phyloP scores from a whole-genome alignment of 2,113 vertebrate species.

The Notechis scutatus region DNA sequence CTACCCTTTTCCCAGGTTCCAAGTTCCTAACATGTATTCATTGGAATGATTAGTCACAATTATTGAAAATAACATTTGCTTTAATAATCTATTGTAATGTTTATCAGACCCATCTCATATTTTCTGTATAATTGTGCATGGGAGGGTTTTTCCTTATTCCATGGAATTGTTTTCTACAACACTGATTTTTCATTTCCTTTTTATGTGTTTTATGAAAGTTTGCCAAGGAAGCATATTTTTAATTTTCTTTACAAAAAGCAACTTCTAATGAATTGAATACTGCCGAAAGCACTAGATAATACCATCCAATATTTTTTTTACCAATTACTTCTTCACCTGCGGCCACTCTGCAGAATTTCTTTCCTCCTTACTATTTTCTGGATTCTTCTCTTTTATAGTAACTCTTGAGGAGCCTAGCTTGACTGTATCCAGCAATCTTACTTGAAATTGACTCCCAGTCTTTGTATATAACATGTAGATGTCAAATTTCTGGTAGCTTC shows the following conservation, averaged over 20 bases:
- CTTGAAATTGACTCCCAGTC: neutral
- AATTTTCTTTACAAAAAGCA: neutral
- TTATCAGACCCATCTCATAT: neutral
- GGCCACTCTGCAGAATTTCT: neutral
- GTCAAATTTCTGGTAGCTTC: neutral
- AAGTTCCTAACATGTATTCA: neutral
- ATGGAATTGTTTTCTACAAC: slow-evolving; percentile 30
- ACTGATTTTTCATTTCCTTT: neutral
- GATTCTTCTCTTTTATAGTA: neutral
- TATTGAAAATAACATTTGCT: slow-evolving; percentile 6
- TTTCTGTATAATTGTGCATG: neutral
- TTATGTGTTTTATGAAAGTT: neutral
- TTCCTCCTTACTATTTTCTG: neutral
- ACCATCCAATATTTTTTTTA: neutral
- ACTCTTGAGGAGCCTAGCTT: too few species aligned
- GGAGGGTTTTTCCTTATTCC: neutral
- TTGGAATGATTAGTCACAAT: neutral
- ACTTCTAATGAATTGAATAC: neutral
- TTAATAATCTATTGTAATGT: slow-evolving; percentile 1
- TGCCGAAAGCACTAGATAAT: neutral
- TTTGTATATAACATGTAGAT: neutral
- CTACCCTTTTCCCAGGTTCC: neutral
- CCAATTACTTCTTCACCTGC: neutral
- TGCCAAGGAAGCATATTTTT: neutral
- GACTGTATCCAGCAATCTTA: neutral